Percentiles rank a stretch among this genome's conserved stretches.
Evolutionary conservation across 2,113 vertebrate species (phyloP).

Genomic region (Engraulis encrasicolus): DNA sequence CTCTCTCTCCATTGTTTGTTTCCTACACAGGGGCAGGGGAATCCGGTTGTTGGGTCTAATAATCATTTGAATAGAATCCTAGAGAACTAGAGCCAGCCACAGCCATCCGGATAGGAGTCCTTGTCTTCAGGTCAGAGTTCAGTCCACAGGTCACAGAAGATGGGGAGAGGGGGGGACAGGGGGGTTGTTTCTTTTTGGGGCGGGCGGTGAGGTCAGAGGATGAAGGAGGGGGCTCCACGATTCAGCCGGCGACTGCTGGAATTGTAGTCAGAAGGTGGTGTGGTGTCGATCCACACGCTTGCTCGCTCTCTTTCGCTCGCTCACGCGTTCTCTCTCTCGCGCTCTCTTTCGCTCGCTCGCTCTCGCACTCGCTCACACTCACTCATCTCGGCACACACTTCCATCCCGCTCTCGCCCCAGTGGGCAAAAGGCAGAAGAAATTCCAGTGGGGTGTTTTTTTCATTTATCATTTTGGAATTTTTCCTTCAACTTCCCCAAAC

Average conservation of each 20-base stretch:
- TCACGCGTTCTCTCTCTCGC: slow-evolving; percentile 88
- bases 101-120: slow-evolving; percentile 48
- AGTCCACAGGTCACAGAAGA: slow-evolving; percentile 54
- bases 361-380: slow-evolving; percentile 87
- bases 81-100: slow-evolving; percentile 57
- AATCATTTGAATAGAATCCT: slow-evolving; percentile 47
- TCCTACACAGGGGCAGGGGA: slow-evolving; percentile 34
- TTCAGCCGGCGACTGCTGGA: slow-evolving; percentile 74
- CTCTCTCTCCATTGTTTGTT: slow-evolving; percentile 21
- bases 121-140: slow-evolving; percentile 36
- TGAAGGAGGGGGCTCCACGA: slow-evolving; percentile 56
- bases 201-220: slow-evolving; percentile 25
- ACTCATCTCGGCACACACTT: slow-evolving; percentile 89
- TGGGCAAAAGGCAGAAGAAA: slow-evolving; percentile 88
- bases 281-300: slow-evolving; percentile 91
- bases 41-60: slow-evolving; percentile 35
- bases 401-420: slow-evolving; percentile 76
- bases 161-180: neutral
- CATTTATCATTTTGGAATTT: slow-evolving; percentile 71
- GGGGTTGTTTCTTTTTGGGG: neutral
- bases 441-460: slow-evolving; percentile 86
- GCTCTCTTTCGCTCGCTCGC: slow-evolving; percentile 71
- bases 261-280: slow-evolving; percentile 85
- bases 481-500: slow-evolving; percentile 57
- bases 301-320: slow-evolving; percentile 87